Evolutionary conservation across 2,797 vertebrate genomes (phyloP).

Genomic region (Neostethus bicornis): DNA sequence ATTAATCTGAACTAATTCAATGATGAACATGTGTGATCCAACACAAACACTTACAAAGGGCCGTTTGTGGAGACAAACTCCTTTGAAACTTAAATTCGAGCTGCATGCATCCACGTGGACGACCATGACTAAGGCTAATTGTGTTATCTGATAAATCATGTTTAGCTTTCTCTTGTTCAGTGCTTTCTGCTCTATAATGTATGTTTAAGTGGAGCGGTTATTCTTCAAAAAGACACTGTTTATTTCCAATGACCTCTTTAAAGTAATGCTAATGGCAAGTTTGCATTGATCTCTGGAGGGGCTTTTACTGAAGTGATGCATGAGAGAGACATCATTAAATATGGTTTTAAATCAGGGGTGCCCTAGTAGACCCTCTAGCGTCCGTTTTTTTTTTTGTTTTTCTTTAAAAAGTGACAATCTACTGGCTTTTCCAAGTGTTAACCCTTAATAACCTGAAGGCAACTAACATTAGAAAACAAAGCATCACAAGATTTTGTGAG

Average conservation of each 20-base stretch:
- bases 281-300: neutral
- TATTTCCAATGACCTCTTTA: neutral
- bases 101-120: neutral
- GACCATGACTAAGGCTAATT: neutral
- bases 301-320: neutral
- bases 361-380: too few relatives aligned
- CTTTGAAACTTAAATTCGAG: too few relatives aligned
- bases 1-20: constrained; percentile 36
- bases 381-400: too few relatives aligned
- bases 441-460: too few relatives aligned
- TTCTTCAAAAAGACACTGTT: neutral
- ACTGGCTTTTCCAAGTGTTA: too few relatives aligned
- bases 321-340: neutral
- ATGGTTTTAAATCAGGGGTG: too few relatives aligned
- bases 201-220: neutral
- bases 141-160: neutral
- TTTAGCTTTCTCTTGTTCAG: neutral
- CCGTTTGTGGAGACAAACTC: neutral
- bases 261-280: neutral
- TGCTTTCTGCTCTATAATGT: neutral
- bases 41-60: neutral
- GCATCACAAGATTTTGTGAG: too few relatives aligned
- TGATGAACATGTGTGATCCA: constrained; percentile 12
- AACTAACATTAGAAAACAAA: too few relatives aligned
- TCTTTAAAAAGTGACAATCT: too few relatives aligned